A percentile compares a stretch with the other conserved stretches of the same genome.
These are phyloP conservation scores for Papilio gigon DNA, from an alignment of 2,888 invertebrate species.

Conservation along the genomic window DNA sequence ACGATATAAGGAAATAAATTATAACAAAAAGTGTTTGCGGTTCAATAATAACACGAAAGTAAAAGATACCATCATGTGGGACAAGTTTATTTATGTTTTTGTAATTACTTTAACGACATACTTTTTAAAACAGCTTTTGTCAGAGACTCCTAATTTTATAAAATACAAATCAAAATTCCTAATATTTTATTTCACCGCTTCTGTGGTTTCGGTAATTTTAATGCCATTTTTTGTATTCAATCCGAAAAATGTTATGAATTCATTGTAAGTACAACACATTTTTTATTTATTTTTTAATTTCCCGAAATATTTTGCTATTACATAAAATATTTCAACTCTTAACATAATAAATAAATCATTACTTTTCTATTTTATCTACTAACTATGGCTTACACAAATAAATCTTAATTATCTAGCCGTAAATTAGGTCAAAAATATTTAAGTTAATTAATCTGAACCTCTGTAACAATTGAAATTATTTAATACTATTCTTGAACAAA, in stretches of 20 bases:
- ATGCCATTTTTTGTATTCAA: constrained; percentile 78
- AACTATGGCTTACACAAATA: no score
- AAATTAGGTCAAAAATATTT: not conserved
- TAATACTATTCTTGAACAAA: constrained; percentile 1
- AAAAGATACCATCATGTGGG: constrained; percentile 63
- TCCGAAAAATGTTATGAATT: constrained; percentile 80
- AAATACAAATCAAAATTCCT: constrained; percentile 80
- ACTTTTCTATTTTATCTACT: no score
- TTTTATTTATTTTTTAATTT: not conserved
- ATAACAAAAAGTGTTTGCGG: constrained; percentile 15
- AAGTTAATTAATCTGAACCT: not conserved
- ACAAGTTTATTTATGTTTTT: constrained; percentile 70
- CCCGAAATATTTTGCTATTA: not conserved
- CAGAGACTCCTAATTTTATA: constrained; percentile 77
- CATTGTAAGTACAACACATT: constrained; percentile 71
- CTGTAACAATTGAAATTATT: not conserved
- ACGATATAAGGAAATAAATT: constrained; percentile 22
- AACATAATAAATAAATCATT: no score
- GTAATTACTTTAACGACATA: constrained; percentile 69
- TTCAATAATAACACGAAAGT: constrained; percentile 17
- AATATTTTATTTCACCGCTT: constrained; percentile 74
- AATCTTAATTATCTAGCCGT: not conserved
- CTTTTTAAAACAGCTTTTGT: constrained; percentile 75
- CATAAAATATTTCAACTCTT: no score
- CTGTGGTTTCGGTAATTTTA: constrained; percentile 69